phyloP scores from a whole-genome alignment of 2,797 vertebrate species.

The Anguilla megastoma region DNA sequence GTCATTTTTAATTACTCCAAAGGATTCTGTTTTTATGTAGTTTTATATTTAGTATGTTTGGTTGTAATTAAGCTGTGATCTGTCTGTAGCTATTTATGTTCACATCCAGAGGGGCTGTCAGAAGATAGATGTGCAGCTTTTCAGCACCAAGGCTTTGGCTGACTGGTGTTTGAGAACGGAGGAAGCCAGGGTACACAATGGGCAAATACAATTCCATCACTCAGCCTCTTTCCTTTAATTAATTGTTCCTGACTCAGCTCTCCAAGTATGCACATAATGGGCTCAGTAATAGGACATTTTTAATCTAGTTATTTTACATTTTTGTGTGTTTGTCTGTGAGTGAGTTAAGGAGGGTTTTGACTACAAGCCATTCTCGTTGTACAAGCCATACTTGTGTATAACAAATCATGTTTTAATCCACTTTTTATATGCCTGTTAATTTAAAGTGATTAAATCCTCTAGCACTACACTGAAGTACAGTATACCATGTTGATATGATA shows the following conservation, averaged over 20 bases:
- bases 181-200: conserved; percentile 34
- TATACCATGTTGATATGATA: background rate
- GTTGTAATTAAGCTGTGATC: conserved; percentile 34
- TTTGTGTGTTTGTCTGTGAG: background rate
- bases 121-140: conserved; percentile 25
- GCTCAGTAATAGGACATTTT: conserved; percentile 8
- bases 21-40: background rate
- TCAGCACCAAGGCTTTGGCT: conserved; percentile 30
- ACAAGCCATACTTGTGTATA: background rate
- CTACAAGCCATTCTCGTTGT: background rate
- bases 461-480: background rate
- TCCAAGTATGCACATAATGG: conserved; percentile 34
- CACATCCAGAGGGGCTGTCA: conserved; percentile 35
- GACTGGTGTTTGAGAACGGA: conserved; percentile 40
- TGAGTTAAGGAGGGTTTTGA: background rate
- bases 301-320: background rate
- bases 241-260: conserved; percentile 40
- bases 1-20: background rate
- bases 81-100: conserved; percentile 42
- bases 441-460: background rate
- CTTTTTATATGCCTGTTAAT: conserved; percentile 3
- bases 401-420: conserved; percentile 22
- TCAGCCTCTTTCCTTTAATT: conserved; percentile 44
- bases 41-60: background rate
- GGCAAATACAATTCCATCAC: conserved; percentile 33